A percentile compares a stretch with the other conserved stretches of the same genome.
Evolutionary conservation across 2,113 vertebrate species (phyloP).

Genomic region (human): DNA sequence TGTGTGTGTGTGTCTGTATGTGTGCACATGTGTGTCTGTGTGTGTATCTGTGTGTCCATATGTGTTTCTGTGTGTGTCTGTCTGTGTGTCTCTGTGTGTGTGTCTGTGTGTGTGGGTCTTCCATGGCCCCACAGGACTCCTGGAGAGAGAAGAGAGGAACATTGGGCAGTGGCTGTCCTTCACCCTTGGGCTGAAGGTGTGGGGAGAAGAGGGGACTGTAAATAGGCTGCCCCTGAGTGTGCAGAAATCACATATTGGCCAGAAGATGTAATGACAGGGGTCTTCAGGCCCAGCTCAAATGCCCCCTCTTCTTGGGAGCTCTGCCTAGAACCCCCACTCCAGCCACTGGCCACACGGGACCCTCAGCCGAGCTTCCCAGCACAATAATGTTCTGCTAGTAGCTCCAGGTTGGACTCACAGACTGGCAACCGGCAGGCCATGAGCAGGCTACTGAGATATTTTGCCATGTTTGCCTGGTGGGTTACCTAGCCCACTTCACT

Average conservation of each 20-base stretch:
- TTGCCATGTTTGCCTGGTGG: background rate
- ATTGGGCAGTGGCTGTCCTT: background rate
- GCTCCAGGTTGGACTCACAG: background rate
- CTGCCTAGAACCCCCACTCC: background rate
- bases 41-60: no score
- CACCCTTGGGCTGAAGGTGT: background rate
- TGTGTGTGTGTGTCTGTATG: background rate
- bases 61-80: no score
- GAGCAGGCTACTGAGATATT: background rate
- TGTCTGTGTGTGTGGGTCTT: background rate
- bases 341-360: fast-evolving
- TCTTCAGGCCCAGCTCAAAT: background rate
- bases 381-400: background rate
- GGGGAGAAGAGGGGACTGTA: background rate
- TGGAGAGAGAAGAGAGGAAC: background rate
- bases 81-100: no score
- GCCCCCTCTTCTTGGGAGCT: background rate
- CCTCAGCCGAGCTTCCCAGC: background rate
- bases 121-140: background rate
- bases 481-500: no score
- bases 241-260: background rate
- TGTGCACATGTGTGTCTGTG: fast-evolving
- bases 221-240: background rate
- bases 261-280: background rate
- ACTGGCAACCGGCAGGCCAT: background rate